Base-by-base conservation (phyloP, 2,888 invertebrate genomes). In the Caenorhabditis sp. region DNA sequence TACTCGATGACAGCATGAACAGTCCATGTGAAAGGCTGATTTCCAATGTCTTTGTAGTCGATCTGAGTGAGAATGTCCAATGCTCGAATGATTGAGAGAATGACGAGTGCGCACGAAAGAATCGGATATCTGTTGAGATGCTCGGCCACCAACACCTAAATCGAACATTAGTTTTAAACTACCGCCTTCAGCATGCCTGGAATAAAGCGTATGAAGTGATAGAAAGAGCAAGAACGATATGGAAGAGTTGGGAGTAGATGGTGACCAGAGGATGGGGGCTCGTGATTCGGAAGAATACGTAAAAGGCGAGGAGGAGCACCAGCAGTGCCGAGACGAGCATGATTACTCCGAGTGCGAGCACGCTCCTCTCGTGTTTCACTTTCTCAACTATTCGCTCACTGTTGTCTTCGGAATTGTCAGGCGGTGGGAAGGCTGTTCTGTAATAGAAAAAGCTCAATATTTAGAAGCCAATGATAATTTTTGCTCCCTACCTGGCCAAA, bases 21-120 rank as follows among this genome's bases (percentile, higher is more conserved):
- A 13, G 68, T 58, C 75, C 75, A 76, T 2, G 70, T 55, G 3
- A 70, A 11, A 32, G 75, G 75, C 39, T 70, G 75, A 39, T 61
- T 56, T 55, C 58, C 70, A 30, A 61, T 45, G 30, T 76, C 75
- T 27, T 70, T 68, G 32, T 76, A 76, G 20, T 76, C 75, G 24
- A 76, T 70, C 39, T 76, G 75, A 2, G 75, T 76, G 9, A 76
- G 43, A 41, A 76, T 76, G 39, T 76, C 75, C 2, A 76, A 26
- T 17, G 63, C 43, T 30, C 68, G 27, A 35, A 76, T 46, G 4
- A 58, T 45, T 0, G 70, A 76, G 2, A 76, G 41, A 26, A 76
- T 63, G 5, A 70, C 24, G 0, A 76, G 52, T 13, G 75, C 52
- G 15, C 63, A 70, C 13, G 50, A 26, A 30, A 58, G 27, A 8